Base-by-base conservation (phyloP, 2,888 invertebrate species). In the Noctua pronuba region DNA sequence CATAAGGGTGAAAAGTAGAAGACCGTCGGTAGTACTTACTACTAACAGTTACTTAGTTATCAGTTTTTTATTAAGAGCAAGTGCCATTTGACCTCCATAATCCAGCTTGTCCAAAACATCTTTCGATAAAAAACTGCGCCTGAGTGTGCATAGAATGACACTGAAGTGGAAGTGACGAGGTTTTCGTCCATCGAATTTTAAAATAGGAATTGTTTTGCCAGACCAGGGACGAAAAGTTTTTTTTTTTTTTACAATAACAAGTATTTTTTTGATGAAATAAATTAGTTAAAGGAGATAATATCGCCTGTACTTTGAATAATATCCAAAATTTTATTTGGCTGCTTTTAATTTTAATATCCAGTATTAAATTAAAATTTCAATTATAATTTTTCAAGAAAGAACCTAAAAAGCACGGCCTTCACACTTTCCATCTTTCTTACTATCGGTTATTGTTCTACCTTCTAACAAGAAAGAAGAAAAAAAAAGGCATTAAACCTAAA, bases 41-140 rank as follows among this genome's bases (percentile, higher is more conserved):
- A 4, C n/a, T n/a, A n/a, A 4, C 31, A 62, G 21, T 62, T 31
- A 62, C 60, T 65, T 41, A 16, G n/a, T 65, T 65, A 76, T 75
- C 76, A n/a, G 11, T n/a, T 52, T 64, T 64, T 41, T 44, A 44
- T 31, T 35, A 76, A 76, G n/a, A 41, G 18, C 28, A 79, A 60
- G 10, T 44, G 21, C 2, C 49, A 52, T 77, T 44, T 80, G 80
- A 70, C 80, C 78, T 64, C 64, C 35, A 71, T 24, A 28, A 52
- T 18, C n/a, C 64, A 38, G 16, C 11, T 52, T 3, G 5, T n/a
- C 28, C 1, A n/a, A 18, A 21, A 68, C 41, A 80, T 21, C 31
- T 38, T 21, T 38, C 13, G 35, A 65, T 79, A 28, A 69, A 66
- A 69, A 38, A 49, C 5, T 67, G 28, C 18, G 16, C 10, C 6